Percentiles rank a stretch among this genome's conserved stretches.
Evolutionary conservation across 2,113 vertebrate genomes (phyloP).

Genomic region (Caretta caretta): DNA sequence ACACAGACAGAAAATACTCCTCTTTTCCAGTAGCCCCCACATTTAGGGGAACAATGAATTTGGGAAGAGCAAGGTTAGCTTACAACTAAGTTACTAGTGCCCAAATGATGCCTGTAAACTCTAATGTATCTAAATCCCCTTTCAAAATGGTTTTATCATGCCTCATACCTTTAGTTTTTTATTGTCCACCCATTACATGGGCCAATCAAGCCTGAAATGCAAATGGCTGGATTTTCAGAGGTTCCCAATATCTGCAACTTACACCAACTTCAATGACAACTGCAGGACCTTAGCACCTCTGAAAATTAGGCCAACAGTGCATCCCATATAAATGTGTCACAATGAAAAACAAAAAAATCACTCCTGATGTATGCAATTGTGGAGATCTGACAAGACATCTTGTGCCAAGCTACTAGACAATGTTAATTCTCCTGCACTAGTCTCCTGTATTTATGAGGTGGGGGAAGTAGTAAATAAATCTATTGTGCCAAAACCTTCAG

Average conservation of each 20-base stretch:
- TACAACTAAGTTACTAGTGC: neutral
- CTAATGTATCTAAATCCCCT: neutral
- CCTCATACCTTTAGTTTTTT: neutral
- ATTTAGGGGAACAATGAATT: neutral
- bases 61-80: neutral
- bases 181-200: neutral
- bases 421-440: neutral
- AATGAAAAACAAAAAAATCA: neutral
- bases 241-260: neutral
- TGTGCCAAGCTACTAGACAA: neutral
- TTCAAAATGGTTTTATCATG: neutral
- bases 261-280: neutral
- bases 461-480: neutral
- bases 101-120: neutral
- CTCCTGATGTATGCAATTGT: rapidly evolving
- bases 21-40: neutral
- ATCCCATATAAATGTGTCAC: neutral
- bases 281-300: neutral
- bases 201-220: neutral
- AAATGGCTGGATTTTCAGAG: neutral
- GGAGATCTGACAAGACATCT: neutral
- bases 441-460: neutral
- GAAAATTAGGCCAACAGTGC: neutral
- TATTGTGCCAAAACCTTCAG: neutral
- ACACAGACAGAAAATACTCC: neutral